Evolutionary conservation across 2,113 vertebrate species (phyloP), one percentile per base, ranked within the genome.

Genomic region (Plecotus auritus): DNA sequence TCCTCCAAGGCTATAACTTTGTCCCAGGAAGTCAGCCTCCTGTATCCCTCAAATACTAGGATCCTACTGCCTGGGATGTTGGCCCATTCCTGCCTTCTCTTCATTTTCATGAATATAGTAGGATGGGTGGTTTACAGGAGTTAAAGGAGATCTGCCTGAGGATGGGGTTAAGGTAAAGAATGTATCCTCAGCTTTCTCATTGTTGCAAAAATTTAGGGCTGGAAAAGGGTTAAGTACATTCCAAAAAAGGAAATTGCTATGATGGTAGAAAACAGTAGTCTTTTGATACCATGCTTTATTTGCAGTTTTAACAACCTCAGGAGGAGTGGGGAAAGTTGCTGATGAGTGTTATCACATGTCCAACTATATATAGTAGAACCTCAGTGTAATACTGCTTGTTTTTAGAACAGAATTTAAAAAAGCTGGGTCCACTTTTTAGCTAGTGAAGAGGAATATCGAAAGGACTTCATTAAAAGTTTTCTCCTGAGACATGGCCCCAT

Each of bases 211-310:
- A 42, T 22, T 74, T 13, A 32, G 84, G 4, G 14, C 22, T 51
- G 11, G 66, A 93, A 37, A n/a, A 93, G 17, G 81, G 94, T 97
- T 81, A 93, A 37, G 47, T 84, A 69, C 8, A 14, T 69, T 17
- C 70, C 51, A 10, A 69, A 69, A 96, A 91, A 70, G 93, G 87
- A 96, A 93, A 85, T 66, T 88, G 93, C 96, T 92, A 1, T 84
- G 77, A 85, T 91, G 37, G 54, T 85, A 88, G 51, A 78, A 87
- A 92, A 74, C 30, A 28, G 4, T 74, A 37, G 28, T 90, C 51
- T 90, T 95, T 93, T 80, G 70, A 42, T 80, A 23, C 59, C 8
- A 4, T 66, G 20, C 93, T 94, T 84, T 94, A 72, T 88, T 64
- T 94, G 81, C 49, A 86, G 56, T 93, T 82, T 90, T 92, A 82